Evolutionary conservation across 2,113 vertebrate genomes (phyloP).

Genomic region (Psettodes erumei): DNA sequence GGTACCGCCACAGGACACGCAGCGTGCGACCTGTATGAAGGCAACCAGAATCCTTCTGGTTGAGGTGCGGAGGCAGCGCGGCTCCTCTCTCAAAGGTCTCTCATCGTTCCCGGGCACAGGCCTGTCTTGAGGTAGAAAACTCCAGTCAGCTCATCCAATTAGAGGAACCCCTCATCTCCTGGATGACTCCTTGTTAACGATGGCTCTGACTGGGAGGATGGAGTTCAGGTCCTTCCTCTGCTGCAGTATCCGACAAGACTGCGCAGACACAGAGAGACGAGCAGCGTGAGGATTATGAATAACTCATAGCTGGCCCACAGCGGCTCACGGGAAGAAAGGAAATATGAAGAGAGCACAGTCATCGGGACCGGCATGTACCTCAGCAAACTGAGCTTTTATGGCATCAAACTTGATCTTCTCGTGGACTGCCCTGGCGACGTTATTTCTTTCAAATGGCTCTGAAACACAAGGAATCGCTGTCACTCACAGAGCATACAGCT

Average conservation of each 20-base stretch:
- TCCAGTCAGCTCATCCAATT: constrained; percentile 19
- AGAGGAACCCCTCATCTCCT: constrained; percentile 74
- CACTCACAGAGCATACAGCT: not conserved
- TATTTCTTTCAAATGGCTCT: constrained; percentile 97
- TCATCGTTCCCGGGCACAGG: constrained; percentile 15
- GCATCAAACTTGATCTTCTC: constrained; percentile 91
- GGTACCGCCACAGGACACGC: constrained; percentile 11
- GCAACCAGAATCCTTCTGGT: not conserved
- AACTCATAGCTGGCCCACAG: constrained; percentile 10
- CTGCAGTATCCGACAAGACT: constrained; percentile 87
- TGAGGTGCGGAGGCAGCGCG: not conserved
- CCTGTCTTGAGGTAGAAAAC: constrained; percentile 55
- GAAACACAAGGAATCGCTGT: constrained; percentile 63
- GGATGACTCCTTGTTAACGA: constrained; percentile 67
- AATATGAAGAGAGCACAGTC: not conserved
- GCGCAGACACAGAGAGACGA: constrained; percentile 56
- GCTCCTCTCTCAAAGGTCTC: constrained; percentile 17
- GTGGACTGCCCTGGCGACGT: constrained; percentile 95
- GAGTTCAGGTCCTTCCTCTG: constrained; percentile 88
- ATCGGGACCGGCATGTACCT: constrained; percentile 82
- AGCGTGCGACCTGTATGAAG: not conserved
- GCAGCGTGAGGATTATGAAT: constrained; percentile 29
- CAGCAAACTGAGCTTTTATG: constrained; percentile 87
- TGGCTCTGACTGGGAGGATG: constrained; percentile 85
- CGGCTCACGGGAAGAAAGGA: not conserved